Evolutionary conservation across 2,888 invertebrate species (phyloP).

Genomic region (Ophion costatus): DNA sequence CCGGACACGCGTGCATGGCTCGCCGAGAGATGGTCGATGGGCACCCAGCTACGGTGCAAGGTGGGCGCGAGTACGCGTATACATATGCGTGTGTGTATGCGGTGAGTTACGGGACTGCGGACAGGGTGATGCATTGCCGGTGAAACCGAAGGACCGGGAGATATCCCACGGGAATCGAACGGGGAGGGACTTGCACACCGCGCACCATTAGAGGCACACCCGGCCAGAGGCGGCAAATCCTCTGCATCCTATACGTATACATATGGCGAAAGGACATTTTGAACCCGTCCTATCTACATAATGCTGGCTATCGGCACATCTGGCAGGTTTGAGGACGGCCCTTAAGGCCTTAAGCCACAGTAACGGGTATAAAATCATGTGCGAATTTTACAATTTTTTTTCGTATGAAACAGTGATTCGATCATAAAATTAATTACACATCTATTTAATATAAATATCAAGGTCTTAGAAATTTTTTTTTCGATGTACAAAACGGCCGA

Average conservation of each 20-base stretch:
- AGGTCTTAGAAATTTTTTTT: too few relatives aligned
- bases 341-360: too few relatives aligned
- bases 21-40: conserved; percentile 32
- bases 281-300: not conserved
- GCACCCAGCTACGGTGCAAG: conserved; percentile 2
- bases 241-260: conserved; percentile 20
- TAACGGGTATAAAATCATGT: too few relatives aligned
- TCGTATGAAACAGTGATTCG: too few relatives aligned
- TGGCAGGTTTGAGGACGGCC: not conserved
- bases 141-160: conserved; percentile 78
- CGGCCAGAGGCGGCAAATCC: conserved; percentile 49
- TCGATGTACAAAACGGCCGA: too few relatives aligned
- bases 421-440: too few relatives aligned
- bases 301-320: not conserved
- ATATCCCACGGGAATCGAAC: conserved; percentile 81
- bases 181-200: conserved; percentile 77
- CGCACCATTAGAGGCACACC: conserved; percentile 76
- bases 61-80: conserved; percentile 25
- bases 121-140: conserved; percentile 83
- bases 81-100: conserved; percentile 49
- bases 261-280: not conserved
- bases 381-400: too few relatives aligned
- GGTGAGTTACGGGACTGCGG: conserved; percentile 83
- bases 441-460: too few relatives aligned
- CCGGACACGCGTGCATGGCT: conserved; percentile 67